These are phyloP conservation scores for Echinometra lucunter DNA, from an alignment of 53 echinoderm and acorn worm species.

Conservation along the genomic window DNA sequence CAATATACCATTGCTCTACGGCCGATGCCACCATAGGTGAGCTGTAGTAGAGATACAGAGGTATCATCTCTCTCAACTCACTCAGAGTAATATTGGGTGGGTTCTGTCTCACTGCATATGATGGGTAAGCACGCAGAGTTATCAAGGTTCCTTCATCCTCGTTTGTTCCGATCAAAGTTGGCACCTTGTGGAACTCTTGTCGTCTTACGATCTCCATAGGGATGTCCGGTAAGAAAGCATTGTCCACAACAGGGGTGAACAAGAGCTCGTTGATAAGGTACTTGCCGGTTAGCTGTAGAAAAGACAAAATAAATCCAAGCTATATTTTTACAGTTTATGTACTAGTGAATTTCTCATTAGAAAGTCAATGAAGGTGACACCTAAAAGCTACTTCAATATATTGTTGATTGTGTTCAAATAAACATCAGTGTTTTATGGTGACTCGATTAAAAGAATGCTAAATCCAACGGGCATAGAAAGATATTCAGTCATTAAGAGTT, in stretches of 20 bases:
- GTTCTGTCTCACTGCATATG: slow-evolving; percentile 12
- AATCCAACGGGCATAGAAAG: background rate
- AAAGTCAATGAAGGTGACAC: too few relatives aligned
- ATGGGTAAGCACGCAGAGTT: slow-evolving; percentile 68
- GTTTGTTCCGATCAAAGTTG: slow-evolving; percentile 79
- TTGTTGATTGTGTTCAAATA: background rate
- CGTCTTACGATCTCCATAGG: slow-evolving; percentile 70
- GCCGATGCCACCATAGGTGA: slow-evolving; percentile 64
- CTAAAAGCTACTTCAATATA: too few relatives aligned
- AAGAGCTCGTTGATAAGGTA: slow-evolving; percentile 35
- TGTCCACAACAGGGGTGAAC: slow-evolving; percentile 75
- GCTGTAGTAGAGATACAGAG: slow-evolving; percentile 67
- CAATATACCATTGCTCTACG: slow-evolving; percentile 76
- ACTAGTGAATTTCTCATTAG: background rate
- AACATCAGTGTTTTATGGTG: background rate
- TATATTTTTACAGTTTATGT: too few relatives aligned
- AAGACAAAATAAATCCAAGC: background rate
- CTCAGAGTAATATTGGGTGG: slow-evolving; percentile 60
- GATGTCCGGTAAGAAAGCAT: slow-evolving; percentile 74
- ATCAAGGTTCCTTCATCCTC: slow-evolving; percentile 81
- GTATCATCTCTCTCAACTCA: slow-evolving; percentile 45
- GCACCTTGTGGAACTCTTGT: slow-evolving; percentile 73
- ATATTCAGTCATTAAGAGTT: background rate
- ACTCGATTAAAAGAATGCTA: background rate
- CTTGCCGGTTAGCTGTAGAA: slow-evolving; percentile 16